Base-by-base conservation (phyloP, 2,888 invertebrate genomes). In the Drosophila paramelanica region DNA sequence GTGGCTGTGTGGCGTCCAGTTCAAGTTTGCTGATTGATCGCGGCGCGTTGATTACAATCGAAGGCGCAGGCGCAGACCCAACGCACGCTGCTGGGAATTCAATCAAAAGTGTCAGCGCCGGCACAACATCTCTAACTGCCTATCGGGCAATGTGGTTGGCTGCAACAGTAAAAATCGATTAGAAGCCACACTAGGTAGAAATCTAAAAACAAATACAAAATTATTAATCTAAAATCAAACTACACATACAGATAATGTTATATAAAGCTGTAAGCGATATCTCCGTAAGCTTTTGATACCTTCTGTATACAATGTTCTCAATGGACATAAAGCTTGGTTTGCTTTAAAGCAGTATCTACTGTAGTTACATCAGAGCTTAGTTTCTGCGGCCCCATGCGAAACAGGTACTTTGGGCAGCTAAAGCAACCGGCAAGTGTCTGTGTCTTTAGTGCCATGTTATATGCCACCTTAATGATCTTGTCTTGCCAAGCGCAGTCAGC, bases 401-500 rank as follows among this genome's bases (percentile, higher is more conserved):
- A 88, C 88, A 88, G 88, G 86, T 89, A 89, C 88, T 78, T 88
- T 81, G 42, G 76, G 61, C 70, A 74, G 75, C 64, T 46, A 47
- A 38, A 64, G 55, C 71, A 58, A 59, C 77, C 82, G 80, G 83
- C 86, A 81, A 81, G 84, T 85, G 84, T 79, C 84, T 84, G 84
- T 87, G 82, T 85, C 84, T 84, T 84, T 84, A 87, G 84, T 87
- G 86, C 86, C 86, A 88, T 88, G 88, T 88, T 86, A 88, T 90
- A 82, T 90, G 91, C 90, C 90, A 91, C 88, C 90, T 90, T 90
- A 90, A 90, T 90, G 91, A 91, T 90, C 90, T 89, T 91, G 90
- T 91, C 91, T 89, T 86, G 81, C 79, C 65, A 67, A 67, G 76
- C 70, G 69, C 73, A 67, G 76, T 59, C 59, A 45, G 53, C 74